phyloP scores from a whole-genome alignment of 53 echinoderm and acorn worm species.

The Echinarachnius parma region DNA sequence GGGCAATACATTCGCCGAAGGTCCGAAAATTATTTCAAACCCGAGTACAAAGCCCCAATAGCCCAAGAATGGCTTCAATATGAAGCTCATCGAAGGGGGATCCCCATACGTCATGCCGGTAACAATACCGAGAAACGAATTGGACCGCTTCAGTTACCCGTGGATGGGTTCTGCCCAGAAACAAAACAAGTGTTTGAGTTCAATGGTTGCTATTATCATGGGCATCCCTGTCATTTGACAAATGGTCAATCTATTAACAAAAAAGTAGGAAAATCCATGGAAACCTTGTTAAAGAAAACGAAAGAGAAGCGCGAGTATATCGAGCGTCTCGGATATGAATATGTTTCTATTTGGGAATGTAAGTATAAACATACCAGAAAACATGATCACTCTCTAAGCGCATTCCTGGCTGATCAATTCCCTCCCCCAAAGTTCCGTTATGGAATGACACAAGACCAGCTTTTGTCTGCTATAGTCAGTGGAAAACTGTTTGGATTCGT shows the following conservation, averaged over 20 bases:
- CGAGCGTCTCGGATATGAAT: background rate
- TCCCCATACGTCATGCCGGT: constrained; percentile 23
- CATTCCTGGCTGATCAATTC: background rate
- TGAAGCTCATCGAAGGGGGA: background rate
- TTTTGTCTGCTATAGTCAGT: background rate
- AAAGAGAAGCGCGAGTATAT: constrained; percentile 17
- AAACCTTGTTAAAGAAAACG: constrained; percentile 9
- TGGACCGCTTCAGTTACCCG: constrained; percentile 19
- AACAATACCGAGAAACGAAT: constrained; percentile 45
- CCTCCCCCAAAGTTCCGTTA: background rate
- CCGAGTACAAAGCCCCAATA: background rate
- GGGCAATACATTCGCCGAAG: constrained; percentile 46
- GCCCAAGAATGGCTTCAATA: constrained; percentile 19
- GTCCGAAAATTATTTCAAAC: constrained; percentile 23
- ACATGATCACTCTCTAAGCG: background rate
- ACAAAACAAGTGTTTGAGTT: constrained; percentile 54
- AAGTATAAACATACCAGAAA: background rate
- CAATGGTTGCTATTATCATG: constrained; percentile 56
- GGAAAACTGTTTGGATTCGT: no score
- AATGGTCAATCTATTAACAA: background rate
- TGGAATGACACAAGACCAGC: background rate
- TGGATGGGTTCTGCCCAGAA: constrained; percentile 52
- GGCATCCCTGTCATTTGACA: constrained; percentile 35
- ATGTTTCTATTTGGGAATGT: no score
- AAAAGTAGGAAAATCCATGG: background rate